Conservation (phyloP, 2,113 vertebrate genomes). For the Neodon shergylaensis region DNA sequence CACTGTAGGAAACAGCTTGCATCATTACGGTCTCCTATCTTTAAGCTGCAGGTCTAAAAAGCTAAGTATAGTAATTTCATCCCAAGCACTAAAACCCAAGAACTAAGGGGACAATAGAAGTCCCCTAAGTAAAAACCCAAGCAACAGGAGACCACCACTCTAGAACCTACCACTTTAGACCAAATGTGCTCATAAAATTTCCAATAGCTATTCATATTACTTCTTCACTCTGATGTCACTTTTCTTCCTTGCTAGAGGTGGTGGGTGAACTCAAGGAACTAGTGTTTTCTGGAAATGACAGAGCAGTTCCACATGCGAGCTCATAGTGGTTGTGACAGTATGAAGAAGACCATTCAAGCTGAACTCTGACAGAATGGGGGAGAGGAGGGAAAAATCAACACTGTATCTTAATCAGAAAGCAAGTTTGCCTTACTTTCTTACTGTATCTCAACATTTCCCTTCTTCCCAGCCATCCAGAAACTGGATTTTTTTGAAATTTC, state of each 20-base stretch:
- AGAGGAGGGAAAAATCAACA: background rate
- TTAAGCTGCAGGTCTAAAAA: background rate
- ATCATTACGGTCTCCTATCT: background rate
- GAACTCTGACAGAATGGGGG: background rate
- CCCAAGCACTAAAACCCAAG: background rate
- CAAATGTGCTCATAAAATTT: background rate
- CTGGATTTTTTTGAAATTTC: background rate
- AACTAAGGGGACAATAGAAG: background rate
- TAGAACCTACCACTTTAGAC: background rate
- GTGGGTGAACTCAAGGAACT: background rate
- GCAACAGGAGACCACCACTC: background rate
- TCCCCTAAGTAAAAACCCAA: background rate
- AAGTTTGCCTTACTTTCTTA: background rate
- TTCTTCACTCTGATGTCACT: background rate
- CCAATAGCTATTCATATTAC: background rate
- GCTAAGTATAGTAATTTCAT: background rate
- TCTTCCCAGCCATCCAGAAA: background rate
- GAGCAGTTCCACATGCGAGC: accelerated
- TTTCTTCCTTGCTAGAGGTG: background rate
- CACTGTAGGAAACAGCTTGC: background rate
- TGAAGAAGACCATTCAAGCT: background rate
- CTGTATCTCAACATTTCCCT: background rate
- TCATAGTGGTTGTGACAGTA: background rate
- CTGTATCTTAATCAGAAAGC: background rate
- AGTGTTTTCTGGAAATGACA: background rate